Percentiles rank a stretch among this genome's conserved stretches.
Evolutionary conservation across 2,888 invertebrate species (phyloP).

Genomic region (Callyntrura sp.): DNA sequence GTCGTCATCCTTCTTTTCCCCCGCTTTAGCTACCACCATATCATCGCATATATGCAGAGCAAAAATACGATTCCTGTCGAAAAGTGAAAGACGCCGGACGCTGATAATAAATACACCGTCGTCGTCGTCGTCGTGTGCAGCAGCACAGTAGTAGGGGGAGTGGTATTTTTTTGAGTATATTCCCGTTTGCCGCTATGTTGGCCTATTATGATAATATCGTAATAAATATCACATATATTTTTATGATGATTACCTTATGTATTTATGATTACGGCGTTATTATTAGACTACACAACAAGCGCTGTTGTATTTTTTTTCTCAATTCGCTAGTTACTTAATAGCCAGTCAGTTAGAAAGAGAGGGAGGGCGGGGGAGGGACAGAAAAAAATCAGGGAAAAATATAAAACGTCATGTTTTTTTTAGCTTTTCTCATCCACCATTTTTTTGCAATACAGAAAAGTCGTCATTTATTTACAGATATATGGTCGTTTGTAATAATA

Average conservation of each 20-base stretch:
- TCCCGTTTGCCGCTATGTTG: slow-evolving; percentile 42
- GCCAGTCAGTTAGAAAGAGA: slow-evolving; percentile 18
- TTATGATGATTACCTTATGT: not conserved
- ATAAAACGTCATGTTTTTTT: not conserved
- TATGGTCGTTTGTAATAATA: too few relatives aligned
- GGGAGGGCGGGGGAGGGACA: not conserved
- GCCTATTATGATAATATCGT: slow-evolving; percentile 31
- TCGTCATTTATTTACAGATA: too few relatives aligned
- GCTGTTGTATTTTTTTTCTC: slow-evolving; percentile 6
- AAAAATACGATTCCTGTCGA: too few relatives aligned
- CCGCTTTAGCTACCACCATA: too few relatives aligned
- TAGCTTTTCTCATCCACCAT: slow-evolving; percentile 28
- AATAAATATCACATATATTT: too few relatives aligned
- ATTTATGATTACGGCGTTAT: slow-evolving; percentile 21
- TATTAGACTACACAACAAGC: too few relatives aligned
- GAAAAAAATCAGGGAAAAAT: not conserved
- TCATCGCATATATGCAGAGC: too few relatives aligned
- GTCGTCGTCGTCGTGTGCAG: not conserved
- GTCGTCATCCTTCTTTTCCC: too few relatives aligned
- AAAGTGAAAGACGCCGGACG: slow-evolving; percentile 45
- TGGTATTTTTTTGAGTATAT: slow-evolving; percentile 1
- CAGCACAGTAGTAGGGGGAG: not conserved
- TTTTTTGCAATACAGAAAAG: slow-evolving; percentile 25
- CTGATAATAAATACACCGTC: not conserved
- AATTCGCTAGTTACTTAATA: not conserved